Percentiles rank a stretch among this genome's conserved stretches.
These are phyloP conservation scores for Steinernema hermaphroditum DNA, from an alignment of 2,888 invertebrate species.

Conservation along the genomic window DNA sequence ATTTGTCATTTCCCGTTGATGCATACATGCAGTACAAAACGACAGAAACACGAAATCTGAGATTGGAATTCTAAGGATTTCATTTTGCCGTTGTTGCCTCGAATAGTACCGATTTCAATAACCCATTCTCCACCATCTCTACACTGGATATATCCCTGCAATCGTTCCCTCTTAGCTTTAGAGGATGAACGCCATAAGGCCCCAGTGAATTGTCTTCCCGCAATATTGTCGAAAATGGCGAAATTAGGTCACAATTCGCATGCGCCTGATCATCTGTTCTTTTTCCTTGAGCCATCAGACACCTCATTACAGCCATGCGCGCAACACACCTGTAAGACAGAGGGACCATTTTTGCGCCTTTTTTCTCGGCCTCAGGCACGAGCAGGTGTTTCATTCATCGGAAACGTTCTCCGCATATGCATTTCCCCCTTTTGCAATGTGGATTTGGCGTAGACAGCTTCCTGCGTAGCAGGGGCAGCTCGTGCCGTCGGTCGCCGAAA, in stretches of 20 bases:
- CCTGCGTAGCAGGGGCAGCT: not conserved
- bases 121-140: too few species aligned
- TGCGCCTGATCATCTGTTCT: conserved; percentile 10
- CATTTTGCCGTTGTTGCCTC: too few species aligned
- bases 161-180: too few species aligned
- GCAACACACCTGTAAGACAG: conserved; percentile 16
- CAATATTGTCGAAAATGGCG: conserved; percentile 1
- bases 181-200: too few species aligned
- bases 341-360: not conserved
- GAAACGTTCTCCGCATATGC: not conserved
- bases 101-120: too few species aligned
- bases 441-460: not conserved
- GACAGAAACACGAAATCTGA: too few species aligned
- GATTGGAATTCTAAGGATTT: too few species aligned
- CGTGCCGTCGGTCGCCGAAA: not conserved
- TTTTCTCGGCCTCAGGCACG: not conserved
- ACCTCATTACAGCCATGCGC: conserved; percentile 25
- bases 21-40: too few species aligned
- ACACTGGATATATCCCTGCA: too few species aligned
- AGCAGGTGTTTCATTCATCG: not conserved
- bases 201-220: not conserved
- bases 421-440: not conserved
- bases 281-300: conserved; percentile 1
- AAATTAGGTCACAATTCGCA: conserved; percentile 19
- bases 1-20: not conserved